These are phyloP conservation scores for Rhincodon typus DNA, from an alignment of 2,797 vertebrate species.

Conservation along the genomic window DNA sequence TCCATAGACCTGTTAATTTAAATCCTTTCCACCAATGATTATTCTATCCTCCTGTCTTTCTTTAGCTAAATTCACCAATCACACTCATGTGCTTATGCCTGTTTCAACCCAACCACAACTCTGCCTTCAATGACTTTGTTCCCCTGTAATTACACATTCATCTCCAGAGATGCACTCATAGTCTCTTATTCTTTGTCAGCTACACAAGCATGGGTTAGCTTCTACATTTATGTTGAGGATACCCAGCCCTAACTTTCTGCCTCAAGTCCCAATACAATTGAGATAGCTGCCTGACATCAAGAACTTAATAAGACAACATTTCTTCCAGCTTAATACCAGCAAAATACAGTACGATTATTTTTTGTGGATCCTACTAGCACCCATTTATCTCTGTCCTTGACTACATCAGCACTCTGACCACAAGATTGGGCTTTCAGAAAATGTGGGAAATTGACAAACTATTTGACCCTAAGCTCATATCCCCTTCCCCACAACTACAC, in stretches of 20 bases:
- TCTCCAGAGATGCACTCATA: not conserved
- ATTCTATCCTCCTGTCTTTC: not conserved
- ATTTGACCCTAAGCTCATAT: not conserved
- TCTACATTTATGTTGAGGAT: not conserved
- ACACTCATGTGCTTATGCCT: not conserved
- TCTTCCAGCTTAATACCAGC: not conserved
- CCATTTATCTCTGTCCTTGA: not conserved
- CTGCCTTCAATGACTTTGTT: not conserved
- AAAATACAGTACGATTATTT: not conserved
- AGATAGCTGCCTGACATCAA: not conserved
- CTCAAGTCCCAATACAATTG: not conserved
- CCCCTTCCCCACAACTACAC: constrained; percentile 16
- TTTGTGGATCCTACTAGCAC: not conserved
- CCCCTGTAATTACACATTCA: not conserved
- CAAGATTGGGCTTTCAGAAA: not conserved
- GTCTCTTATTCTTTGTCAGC: not conserved
- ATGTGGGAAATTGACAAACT: not conserved
- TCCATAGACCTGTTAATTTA: not conserved
- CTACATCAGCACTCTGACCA: not conserved
- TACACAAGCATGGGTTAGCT: not conserved
- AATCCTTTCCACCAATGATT: not conserved
- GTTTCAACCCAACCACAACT: not conserved
- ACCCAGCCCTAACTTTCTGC: not conserved
- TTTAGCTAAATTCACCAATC: not conserved
- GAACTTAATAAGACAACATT: not conserved